Evolutionary conservation across 2,113 vertebrate species (phyloP), one percentile per base, ranked within the genome.

Genomic region (Camelus dromedarius): DNA sequence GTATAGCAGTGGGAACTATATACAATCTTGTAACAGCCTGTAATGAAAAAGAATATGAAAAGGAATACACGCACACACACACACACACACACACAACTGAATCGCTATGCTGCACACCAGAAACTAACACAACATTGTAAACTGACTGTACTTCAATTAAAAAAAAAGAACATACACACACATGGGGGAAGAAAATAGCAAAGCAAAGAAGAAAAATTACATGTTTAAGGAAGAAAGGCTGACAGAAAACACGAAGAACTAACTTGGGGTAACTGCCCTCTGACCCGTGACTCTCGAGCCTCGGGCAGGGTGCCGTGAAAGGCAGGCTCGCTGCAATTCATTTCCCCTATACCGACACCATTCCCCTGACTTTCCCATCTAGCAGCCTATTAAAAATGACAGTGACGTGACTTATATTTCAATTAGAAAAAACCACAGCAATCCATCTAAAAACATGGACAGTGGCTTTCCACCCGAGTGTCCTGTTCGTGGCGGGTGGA

Each of bases 251-350:
- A 6, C 0, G 24, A 22, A 69, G 48, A 54, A 64, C 28, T 22
- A 28, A 72, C 28, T 8, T 77, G 46, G 30, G 35, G 67, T 54
- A 28, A n/a, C 32, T 8, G 22, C 13, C 32, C 81, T 66, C 56
- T 38, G 8, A 5, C 70, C 66, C 14, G 6, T 10, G n/a, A 72
- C 38, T 42, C 38, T 50, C 72, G 38, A 48, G 32, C 24, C 56
- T 35, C 50, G 54, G 16, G 24, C 1, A 0, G 73, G 50, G 28
- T 8, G 32, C 11, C 1, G 0, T 0, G 2, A 0, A 1, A 42
- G 54, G 42, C 26, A 18, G 32, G 32, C 26, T 9, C 3, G 24
- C 72, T 35, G 4, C 22, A 38, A 91, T 26, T 28, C 50, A 56
- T 20, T 22, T 12, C 16, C 8, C 20, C 38, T 30, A 2, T 28